phyloP scores from a whole-genome alignment of 2,113 vertebrate species.

The Suricata suricatta region DNA sequence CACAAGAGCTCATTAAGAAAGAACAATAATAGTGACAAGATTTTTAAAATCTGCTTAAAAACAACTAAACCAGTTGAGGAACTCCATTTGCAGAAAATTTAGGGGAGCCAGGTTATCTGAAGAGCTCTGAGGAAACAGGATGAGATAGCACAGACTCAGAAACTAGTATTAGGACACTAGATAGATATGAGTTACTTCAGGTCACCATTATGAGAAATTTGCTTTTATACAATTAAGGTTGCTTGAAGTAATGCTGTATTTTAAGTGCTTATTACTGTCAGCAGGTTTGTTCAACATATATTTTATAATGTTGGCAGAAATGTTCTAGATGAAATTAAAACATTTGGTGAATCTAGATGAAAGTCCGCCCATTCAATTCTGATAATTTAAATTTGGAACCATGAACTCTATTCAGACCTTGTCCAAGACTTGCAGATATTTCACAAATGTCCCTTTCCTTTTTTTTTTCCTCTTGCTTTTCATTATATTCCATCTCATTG shows the following conservation, averaged over 20 bases:
- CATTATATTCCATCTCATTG: background rate
- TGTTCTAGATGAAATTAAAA: conserved; percentile 1
- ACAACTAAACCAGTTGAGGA: background rate
- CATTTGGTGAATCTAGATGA: background rate
- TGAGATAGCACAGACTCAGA: background rate
- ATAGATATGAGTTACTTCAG: background rate
- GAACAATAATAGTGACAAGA: background rate
- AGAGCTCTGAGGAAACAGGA: background rate
- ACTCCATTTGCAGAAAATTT: background rate
- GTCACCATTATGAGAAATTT: background rate
- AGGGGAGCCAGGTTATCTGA: background rate
- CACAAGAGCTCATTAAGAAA: background rate
- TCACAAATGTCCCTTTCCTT: background rate
- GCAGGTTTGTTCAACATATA: background rate
- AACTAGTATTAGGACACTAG: no score
- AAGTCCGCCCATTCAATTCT: background rate
- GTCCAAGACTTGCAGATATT: background rate
- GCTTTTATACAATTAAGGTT: background rate
- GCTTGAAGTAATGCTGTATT: background rate
- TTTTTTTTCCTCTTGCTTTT: background rate
- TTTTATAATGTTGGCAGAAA: background rate
- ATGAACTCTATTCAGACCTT: background rate
- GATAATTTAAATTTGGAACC: background rate
- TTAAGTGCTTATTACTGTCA: conserved; percentile 8
- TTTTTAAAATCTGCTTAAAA: background rate